Conservation (phyloP, 2,113 vertebrate species). For the Hippoglossus stenolepis region DNA sequence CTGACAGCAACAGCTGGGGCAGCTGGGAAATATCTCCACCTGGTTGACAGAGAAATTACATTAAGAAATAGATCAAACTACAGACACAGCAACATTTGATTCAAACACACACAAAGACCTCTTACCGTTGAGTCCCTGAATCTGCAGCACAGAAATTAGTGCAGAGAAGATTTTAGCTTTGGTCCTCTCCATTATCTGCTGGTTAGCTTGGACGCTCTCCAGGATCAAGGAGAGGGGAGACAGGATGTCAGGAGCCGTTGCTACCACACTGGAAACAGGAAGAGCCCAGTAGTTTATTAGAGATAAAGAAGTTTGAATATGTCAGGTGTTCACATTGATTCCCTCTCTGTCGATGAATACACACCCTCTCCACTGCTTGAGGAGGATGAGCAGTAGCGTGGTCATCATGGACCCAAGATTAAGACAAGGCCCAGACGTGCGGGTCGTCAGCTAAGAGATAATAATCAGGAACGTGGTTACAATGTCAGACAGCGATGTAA, state of each 20-base stretch:
- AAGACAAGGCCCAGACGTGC: constrained; percentile 88
- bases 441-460: constrained; percentile 85
- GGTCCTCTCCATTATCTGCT: constrained; percentile 93
- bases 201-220: constrained; percentile 92
- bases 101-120: neutral
- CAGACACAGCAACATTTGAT: neutral
- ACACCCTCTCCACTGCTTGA: constrained; percentile 95
- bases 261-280: constrained; percentile 84
- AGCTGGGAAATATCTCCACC: constrained; percentile 94
- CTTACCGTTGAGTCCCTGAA: constrained; percentile 92
- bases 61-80: neutral
- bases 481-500: neutral
- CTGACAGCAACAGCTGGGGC: constrained; percentile 91
- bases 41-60: constrained; percentile 45
- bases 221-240: constrained; percentile 91
- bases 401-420: constrained; percentile 95
- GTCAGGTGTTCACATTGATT: no score
- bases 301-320: neutral
- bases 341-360: neutral
- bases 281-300: neutral
- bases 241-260: constrained; percentile 89
- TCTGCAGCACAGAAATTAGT: constrained; percentile 93
- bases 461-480: no score
- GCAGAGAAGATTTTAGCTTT: constrained; percentile 96
- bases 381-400: constrained; percentile 91